Evolutionary conservation across 1,140 invertebrate genomes (phyloP).

Genomic region (Oedothorax gibbosus): DNA sequence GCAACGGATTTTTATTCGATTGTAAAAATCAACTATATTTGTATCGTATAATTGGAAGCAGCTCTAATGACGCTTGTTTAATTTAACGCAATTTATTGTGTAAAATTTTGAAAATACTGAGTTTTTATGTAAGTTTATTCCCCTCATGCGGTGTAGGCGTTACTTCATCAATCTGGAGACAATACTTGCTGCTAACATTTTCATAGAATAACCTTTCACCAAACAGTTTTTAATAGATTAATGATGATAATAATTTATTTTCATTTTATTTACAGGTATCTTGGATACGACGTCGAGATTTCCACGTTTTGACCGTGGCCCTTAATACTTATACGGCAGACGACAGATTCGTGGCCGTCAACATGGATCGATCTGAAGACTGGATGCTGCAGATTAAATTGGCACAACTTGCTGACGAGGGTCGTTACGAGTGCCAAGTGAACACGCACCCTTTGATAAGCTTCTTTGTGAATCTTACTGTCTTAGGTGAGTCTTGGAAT

Average conservation of each 20-base stretch:
- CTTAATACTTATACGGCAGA: slow-evolving; percentile 89
- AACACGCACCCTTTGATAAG: slow-evolving; percentile 77
- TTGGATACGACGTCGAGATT: slow-evolving; percentile 88
- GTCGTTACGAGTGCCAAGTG: slow-evolving; percentile 84
- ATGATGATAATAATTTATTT: background rate
- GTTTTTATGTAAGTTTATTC: too few relatives aligned
- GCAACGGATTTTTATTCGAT: too few relatives aligned
- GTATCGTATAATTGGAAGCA: too few relatives aligned
- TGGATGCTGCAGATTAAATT: slow-evolving; percentile 94
- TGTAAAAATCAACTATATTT: too few relatives aligned
- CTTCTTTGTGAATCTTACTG: slow-evolving; percentile 58
- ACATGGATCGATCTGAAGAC: slow-evolving; percentile 87
- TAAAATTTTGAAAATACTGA: too few relatives aligned
- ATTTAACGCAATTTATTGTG: too few relatives aligned
- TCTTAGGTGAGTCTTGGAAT: slow-evolving; percentile 45
- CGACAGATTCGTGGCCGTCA: slow-evolving; percentile 79
- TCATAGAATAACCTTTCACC: too few relatives aligned
- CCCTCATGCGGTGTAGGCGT: too few relatives aligned
- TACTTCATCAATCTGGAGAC: too few relatives aligned
- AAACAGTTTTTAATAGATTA: too few relatives aligned
- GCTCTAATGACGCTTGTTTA: too few relatives aligned
- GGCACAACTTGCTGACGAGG: slow-evolving; percentile 74
- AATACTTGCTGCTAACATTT: too few relatives aligned
- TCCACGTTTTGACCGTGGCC: slow-evolving; percentile 88
- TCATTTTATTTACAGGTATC: slow-evolving; percentile 76